Evolutionary conservation across 2,888 invertebrate species (phyloP).

Genomic region (Chaetogeoica ovagalla): DNA sequence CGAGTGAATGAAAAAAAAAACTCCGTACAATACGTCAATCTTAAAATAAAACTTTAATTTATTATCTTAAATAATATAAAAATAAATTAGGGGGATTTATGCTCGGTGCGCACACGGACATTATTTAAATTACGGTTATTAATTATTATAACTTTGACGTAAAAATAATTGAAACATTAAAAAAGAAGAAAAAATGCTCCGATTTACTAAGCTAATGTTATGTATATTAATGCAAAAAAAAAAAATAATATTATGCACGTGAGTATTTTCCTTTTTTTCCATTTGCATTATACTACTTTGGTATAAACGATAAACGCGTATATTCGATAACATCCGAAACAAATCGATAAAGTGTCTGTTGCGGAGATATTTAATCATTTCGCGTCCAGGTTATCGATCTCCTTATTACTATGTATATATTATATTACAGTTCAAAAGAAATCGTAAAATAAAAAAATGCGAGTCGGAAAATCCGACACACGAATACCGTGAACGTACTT

Average conservation of each 20-base stretch:
- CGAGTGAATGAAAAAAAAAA: not conserved
- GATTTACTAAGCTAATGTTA: not conserved
- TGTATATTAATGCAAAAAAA: conserved; percentile 1
- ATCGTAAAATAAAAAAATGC: too few relatives aligned
- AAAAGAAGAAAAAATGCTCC: not conserved
- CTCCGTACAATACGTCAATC: not conserved
- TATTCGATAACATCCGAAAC: too few relatives aligned
- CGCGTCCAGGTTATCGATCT: too few relatives aligned
- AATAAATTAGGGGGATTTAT: conserved; percentile 10
- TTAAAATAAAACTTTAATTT: not conserved
- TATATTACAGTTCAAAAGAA: too few relatives aligned
- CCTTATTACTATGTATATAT: too few relatives aligned
- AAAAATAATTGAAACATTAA: conserved; percentile 7
- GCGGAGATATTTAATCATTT: too few relatives aligned
- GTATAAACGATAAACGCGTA: not conserved
- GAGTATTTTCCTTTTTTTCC: not conserved
- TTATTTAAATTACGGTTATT: conserved; percentile 10
- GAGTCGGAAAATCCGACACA: too few relatives aligned
- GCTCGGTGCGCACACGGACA: too few relatives aligned
- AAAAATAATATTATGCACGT: not conserved
- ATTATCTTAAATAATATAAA: conserved; percentile 7
- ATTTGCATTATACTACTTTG: not conserved
- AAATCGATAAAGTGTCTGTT: too few relatives aligned
- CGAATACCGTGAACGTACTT: too few relatives aligned
- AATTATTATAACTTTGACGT: not conserved